Base-by-base conservation (phyloP, 2,888 invertebrate genomes). In the Pyrochroa serraticornis region DNA sequence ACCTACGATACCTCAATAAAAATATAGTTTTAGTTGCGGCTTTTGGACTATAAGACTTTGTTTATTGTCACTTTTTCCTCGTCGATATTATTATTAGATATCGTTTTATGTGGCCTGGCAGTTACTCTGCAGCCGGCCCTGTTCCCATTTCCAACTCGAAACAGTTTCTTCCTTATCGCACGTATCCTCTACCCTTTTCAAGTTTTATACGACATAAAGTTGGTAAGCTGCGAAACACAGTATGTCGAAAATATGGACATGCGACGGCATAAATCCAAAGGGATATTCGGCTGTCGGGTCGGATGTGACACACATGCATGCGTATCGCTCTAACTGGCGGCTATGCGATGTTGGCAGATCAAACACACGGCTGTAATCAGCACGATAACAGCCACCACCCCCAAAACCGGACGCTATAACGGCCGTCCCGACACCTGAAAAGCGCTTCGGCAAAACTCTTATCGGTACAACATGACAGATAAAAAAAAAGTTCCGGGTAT, bases 201-300 rank as follows among this genome's bases (percentile, higher is more conserved):
- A 37, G 10, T 43, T 49, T 54, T 32, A 46, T 31, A 32, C 34
- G 46, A 44, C 44, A 10, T 42, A 35, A 42, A 36, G 51, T 38
- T 39, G 45, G 52, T 45, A 45, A 45, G 52, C 52, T 37, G 45
- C 32, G 45, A 52, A 52, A 45, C 32, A 32, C 45, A 32, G 13
- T 34, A 31, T 9, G 31, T 12, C 14, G 46, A 43, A 60, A 62
- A 64, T 62, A 58, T 60, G 60, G 60, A 58, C 60, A 58, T 53
- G 54, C 50, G 54, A 60, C 39, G 55, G 58, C 55, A 62, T 62
- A 62, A 64, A 60, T 47, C 60, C 53, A n/a, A 31, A 31, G 50
- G 56, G 56, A 50, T 56, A 44, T 39, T 48, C 42, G 37, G 30
- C 35, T 41, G 54, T 46, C 54, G 54, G 33, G 35, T 45, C 49